A percentile compares a stretch with the other conserved stretches of the same genome.
Evolutionary conservation across 2,888 invertebrate species (phyloP).

Genomic region (Cosmopolites sordidus): DNA sequence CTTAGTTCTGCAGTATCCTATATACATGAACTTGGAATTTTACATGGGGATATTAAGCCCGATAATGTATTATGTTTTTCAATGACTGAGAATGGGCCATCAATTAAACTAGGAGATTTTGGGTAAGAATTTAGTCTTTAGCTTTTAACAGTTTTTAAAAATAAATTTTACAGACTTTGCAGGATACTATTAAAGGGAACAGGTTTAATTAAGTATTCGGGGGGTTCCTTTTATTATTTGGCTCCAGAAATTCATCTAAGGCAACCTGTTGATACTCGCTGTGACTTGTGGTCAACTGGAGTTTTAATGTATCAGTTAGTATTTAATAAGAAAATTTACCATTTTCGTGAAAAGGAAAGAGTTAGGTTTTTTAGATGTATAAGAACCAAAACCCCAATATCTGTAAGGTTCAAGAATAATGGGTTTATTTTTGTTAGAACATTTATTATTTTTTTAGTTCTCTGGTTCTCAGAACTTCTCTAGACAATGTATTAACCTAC

Average conservation of each 20-base stretch:
- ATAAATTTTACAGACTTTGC: constrained; percentile 23
- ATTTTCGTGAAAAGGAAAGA: neutral
- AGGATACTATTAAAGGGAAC: constrained; percentile 16
- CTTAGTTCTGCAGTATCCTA: constrained; percentile 24
- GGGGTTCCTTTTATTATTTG: constrained; percentile 30
- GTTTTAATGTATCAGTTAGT: constrained; percentile 29
- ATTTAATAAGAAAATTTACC: constrained; percentile 16
- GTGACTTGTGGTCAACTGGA: constrained; percentile 30
- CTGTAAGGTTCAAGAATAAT: too few relatives aligned
- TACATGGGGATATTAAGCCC: constrained; percentile 31
- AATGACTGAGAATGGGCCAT: constrained; percentile 6
- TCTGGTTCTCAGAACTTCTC: too few relatives aligned
- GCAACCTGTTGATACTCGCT: constrained; percentile 22
- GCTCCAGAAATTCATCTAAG: constrained; percentile 30
- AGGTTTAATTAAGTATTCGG: constrained; percentile 1
- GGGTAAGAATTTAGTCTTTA: constrained; percentile 21
- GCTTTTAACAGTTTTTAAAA: neutral
- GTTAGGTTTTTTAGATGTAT: neutral
- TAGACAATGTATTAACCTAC: too few relatives aligned
- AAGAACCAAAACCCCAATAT: too few relatives aligned
- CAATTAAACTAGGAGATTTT: constrained; percentile 29
- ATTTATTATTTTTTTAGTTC: too few relatives aligned
- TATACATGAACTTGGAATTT: constrained; percentile 24
- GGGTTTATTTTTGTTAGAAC: too few relatives aligned
- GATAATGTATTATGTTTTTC: constrained; percentile 26